Evolutionary conservation across 2,797 vertebrate species (phyloP).

Genomic region (Enteromius viviparus): DNA sequence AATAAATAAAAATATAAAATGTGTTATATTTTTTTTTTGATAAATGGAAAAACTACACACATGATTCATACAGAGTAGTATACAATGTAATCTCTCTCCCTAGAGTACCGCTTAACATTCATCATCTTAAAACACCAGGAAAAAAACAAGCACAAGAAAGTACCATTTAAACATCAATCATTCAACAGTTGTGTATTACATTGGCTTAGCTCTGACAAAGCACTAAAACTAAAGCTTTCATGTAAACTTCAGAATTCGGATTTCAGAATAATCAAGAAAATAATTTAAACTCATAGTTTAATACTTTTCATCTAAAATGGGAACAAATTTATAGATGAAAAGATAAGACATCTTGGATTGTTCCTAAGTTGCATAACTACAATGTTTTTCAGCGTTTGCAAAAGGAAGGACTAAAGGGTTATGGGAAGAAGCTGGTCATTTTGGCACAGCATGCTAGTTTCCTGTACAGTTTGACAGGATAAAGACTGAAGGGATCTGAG

Average conservation of each 20-base stretch:
- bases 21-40: background rate
- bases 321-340: background rate
- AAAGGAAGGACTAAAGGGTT: conserved; percentile 4
- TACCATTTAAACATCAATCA: conserved; percentile 31
- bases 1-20: background rate
- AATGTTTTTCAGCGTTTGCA: conserved; percentile 1
- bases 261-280: conserved; percentile 29
- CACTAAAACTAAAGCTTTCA: background rate
- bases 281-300: background rate
- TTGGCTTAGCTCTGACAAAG: conserved; percentile 30
- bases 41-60: background rate
- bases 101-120: conserved; percentile 4
- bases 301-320: conserved; percentile 15
- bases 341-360: background rate
- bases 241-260: background rate
- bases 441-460: conserved; percentile 24
- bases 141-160: conserved; percentile 4
- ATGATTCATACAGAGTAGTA: background rate
- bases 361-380: conserved; percentile 3
- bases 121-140: conserved; percentile 22
- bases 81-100: conserved; percentile 3
- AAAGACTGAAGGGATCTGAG: conserved; percentile 20
- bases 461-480: conserved; percentile 33
- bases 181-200: conserved; percentile 13
- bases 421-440: conserved; percentile 37